These are phyloP conservation scores for Thymelicus sylvestris DNA, from an alignment of 2,888 invertebrate genomes.

Conservation along the genomic window DNA sequence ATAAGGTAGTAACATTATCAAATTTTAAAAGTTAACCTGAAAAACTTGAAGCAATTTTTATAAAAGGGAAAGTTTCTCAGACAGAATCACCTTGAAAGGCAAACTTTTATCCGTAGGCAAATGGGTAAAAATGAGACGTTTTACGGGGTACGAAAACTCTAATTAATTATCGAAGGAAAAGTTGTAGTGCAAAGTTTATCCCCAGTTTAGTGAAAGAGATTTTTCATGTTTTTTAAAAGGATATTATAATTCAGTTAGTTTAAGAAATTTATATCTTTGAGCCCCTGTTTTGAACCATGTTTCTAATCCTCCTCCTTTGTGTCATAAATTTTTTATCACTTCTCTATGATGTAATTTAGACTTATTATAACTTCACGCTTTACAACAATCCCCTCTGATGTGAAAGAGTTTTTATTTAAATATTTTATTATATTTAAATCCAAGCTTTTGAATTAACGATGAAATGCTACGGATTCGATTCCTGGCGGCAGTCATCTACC, in stretches of 20 bases:
- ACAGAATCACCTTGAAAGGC: conserved; percentile 30
- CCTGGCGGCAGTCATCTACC: no score
- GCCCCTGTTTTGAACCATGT: background rate
- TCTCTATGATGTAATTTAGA: no score
- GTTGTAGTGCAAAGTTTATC: conserved; percentile 23
- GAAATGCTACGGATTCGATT: no score
- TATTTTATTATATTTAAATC: no score
- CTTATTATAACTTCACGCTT: no score
- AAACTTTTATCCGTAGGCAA: conserved; percentile 18
- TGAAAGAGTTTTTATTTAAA: no score
- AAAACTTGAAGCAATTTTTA: conserved; percentile 23
- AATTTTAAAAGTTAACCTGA: conserved; percentile 12
- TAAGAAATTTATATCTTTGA: background rate
- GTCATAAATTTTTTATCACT: no score
- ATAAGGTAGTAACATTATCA: conserved; percentile 20
- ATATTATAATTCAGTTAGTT: background rate
- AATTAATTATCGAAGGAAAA: conserved; percentile 33
- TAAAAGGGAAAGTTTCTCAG: conserved; percentile 27
- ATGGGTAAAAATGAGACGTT: conserved; percentile 35
- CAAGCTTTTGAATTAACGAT: no score
- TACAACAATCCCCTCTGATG: no score
- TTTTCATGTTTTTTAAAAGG: conserved; percentile 22
- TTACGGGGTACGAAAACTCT: conserved; percentile 33
- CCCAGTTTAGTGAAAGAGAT: conserved; percentile 18
- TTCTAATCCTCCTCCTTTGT: no score